phyloP scores from a whole-genome alignment of 1,140 invertebrate genomes.

The Papilio xuthus region DNA sequence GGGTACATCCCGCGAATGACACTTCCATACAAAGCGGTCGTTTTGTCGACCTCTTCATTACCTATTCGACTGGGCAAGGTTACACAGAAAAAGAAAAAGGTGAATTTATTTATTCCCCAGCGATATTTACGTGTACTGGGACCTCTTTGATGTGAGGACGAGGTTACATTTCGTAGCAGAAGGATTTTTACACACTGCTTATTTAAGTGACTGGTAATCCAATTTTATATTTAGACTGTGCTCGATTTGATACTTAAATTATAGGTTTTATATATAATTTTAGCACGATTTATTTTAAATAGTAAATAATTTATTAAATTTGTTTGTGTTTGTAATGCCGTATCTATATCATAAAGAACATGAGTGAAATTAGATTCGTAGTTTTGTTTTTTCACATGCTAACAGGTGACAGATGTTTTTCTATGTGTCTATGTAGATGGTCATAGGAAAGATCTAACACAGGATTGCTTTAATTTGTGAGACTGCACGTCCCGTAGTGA shows the following conservation, averaged over 20 bases:
- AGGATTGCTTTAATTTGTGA: slow-evolving; percentile 32
- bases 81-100: slow-evolving; percentile 20
- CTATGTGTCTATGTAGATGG: neutral
- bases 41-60: slow-evolving; percentile 25
- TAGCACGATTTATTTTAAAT: no score
- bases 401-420: neutral
- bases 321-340: no score
- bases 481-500: slow-evolving; percentile 50
- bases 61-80: slow-evolving; percentile 20
- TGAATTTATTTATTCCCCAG: neutral
- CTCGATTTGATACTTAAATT: neutral
- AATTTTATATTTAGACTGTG: neutral
- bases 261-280: neutral
- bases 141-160: neutral
- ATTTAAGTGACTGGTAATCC: neutral
- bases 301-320: no score
- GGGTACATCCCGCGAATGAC: slow-evolving; percentile 24
- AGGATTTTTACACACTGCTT: neutral
- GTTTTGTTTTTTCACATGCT: neutral
- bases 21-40: slow-evolving; percentile 20
- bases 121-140: slow-evolving; percentile 3
- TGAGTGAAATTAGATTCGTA: neutral
- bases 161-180: neutral
- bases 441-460: neutral
- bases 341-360: neutral